A percentile compares a stretch with the other conserved stretches of the same genome.
Evolutionary conservation across 2,888 invertebrate species (phyloP).

Genomic region (Erebia ligea): DNA sequence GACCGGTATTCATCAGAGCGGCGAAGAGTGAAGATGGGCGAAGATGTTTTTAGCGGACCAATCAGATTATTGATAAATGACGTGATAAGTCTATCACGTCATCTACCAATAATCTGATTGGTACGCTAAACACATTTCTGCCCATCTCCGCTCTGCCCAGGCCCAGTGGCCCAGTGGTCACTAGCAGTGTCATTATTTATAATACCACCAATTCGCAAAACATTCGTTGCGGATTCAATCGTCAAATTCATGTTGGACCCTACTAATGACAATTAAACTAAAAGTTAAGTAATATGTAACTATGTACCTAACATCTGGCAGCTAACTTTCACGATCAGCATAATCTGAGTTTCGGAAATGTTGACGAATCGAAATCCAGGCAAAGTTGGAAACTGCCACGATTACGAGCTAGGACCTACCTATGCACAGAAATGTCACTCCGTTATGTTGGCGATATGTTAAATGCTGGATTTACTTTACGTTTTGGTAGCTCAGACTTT

Average conservation of each 20-base stretch:
- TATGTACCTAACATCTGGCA: slow-evolving; percentile 19
- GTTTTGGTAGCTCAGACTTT: neutral
- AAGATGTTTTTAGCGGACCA: too few species aligned
- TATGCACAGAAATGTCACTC: slow-evolving; percentile 12
- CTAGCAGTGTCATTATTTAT: too few species aligned
- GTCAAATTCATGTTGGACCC: too few species aligned
- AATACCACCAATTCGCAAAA: too few species aligned
- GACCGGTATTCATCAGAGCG: too few species aligned
- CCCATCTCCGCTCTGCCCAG: too few species aligned
- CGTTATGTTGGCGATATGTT: neutral
- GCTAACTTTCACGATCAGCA: slow-evolving; percentile 23
- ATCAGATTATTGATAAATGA: too few species aligned
- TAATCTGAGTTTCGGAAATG: slow-evolving; percentile 25
- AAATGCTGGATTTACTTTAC: slow-evolving; percentile 1
- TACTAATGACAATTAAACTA: neutral
- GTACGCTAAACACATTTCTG: too few species aligned
- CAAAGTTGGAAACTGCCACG: slow-evolving; percentile 32
- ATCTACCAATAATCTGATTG: too few species aligned
- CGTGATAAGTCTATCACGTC: too few species aligned
- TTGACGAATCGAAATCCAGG: slow-evolving; percentile 23
- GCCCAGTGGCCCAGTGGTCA: too few species aligned
- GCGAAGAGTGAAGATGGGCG: too few species aligned
- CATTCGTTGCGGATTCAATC: neutral
- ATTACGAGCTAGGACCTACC: slow-evolving; percentile 13
- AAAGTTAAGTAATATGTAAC: slow-evolving; percentile 15